These are phyloP conservation scores for Strix uralensis DNA, from an alignment of 2,113 vertebrate species.

Conservation along the genomic window DNA sequence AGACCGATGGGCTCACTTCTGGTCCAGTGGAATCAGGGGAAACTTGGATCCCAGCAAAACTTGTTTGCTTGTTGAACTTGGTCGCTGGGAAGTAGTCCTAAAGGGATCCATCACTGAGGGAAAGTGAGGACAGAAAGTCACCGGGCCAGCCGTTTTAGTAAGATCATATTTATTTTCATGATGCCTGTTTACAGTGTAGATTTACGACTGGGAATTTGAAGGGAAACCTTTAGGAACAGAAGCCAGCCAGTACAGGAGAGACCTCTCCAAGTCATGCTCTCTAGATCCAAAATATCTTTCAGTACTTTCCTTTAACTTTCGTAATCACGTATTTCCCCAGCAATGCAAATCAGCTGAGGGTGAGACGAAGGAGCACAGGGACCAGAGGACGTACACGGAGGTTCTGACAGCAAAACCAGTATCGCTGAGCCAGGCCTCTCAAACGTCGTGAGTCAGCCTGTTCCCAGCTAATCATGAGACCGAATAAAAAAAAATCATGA, in stretches of 20 bases:
- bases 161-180: background rate
- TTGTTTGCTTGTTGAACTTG: background rate
- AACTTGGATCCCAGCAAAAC: background rate
- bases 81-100: background rate
- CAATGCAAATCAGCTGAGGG: background rate
- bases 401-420: background rate
- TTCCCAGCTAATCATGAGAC: conserved; percentile 32
- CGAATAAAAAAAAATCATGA: conserved; percentile 47
- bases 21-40: background rate
- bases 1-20: background rate
- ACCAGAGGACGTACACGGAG: background rate
- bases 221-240: background rate
- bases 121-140: background rate
- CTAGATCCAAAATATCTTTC: background rate
- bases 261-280: background rate
- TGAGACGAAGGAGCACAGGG: background rate
- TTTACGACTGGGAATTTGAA: background rate
- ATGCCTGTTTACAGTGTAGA: background rate
- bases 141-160: background rate
- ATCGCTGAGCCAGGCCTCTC: conserved; percentile 37
- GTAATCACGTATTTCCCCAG: background rate
- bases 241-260: background rate
- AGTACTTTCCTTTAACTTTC: background rate
- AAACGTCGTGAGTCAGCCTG: conserved; percentile 32
- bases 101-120: background rate